Conservation (phyloP, 2,113 vertebrate species). For the Paradisaea rubra region DNA sequence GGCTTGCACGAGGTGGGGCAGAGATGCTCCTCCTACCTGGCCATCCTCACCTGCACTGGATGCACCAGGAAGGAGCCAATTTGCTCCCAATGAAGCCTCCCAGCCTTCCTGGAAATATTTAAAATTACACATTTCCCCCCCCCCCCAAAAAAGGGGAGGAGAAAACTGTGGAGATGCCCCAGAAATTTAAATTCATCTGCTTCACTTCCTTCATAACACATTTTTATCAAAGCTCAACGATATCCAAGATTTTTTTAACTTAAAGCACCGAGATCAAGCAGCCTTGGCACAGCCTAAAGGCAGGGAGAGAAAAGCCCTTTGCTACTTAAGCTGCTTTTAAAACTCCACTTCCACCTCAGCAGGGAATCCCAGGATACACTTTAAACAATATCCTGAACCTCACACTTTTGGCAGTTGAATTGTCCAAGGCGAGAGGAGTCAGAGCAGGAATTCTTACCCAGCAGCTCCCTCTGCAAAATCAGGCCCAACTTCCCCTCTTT, state of each 20-base stretch:
- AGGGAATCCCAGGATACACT: not conserved
- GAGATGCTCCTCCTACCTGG: not conserved
- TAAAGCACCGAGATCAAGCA: not conserved
- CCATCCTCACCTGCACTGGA: not conserved
- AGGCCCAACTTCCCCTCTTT: not conserved
- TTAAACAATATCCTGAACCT: not conserved
- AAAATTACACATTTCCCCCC: rapidly evolving
- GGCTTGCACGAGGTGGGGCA: rapidly evolving
- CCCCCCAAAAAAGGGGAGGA: not conserved
- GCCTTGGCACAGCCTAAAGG: not conserved
- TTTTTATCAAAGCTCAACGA: not conserved
- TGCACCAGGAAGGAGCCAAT: not conserved
- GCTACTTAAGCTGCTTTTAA: not conserved
- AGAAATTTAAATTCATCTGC: not conserved
- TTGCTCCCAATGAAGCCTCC: not conserved
- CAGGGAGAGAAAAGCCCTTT: not conserved
- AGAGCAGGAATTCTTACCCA: not conserved
- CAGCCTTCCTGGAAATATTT: not conserved
- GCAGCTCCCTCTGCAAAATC: not conserved
- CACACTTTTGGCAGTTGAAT: not conserved
- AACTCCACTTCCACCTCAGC: not conserved
- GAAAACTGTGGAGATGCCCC: not conserved
- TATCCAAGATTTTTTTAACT: not conserved
- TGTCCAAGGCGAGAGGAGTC: not conserved
- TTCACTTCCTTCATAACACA: rapidly evolving